Evolutionary conservation across 1,140 invertebrate genomes (phyloP), one percentile per base, ranked within the genome.

Genomic region (Zaprionus nigranus): DNA sequence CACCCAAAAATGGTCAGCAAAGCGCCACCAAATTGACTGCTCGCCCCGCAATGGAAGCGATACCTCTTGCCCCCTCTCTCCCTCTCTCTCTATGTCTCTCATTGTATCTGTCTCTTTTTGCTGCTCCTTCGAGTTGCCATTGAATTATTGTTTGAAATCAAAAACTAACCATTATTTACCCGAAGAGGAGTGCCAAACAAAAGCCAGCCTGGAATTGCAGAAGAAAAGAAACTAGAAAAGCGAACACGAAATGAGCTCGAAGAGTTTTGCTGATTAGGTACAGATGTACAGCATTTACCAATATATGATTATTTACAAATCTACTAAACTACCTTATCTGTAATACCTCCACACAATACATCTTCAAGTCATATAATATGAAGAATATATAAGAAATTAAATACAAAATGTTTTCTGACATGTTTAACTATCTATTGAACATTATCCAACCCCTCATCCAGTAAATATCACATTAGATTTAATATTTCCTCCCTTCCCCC

Each of bases 1-100:
- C 84, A 88, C 84, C 84, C 84, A 88, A 88, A 87, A 83, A 87
- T 87, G 85, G 84, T 88, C 84, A 84, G 76, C 84, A 68, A 73
- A 88, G 84, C 84, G 84, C 84, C 84, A 88, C 84, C 87, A 71
- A 73, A 79, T 64, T 65, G 78, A 78, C 73, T 75, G 66, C 57
- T 22, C n/a, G 76, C 54, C 56, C 76, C 73, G 65, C 59, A 66
- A 67, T 63, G 74, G 71, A 73, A 63, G 62, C 53, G 60, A 51
- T 46, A n/a, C 57, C 36, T 26, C 12, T 36, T 58, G 22, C 40
- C 58, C 13, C 28, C 43, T 36, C 38, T 43, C 66, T 73, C 46
- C 63, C 36, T 57, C 56, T 20, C 20, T 30, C 53, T 38, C 67
- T 61, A 49, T 20, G n/a, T 30, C 53, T 34, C 60, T 53, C 59